Conservation (phyloP, 2,888 invertebrate genomes). For the Lepidocyrtinus sp. region DNA sequence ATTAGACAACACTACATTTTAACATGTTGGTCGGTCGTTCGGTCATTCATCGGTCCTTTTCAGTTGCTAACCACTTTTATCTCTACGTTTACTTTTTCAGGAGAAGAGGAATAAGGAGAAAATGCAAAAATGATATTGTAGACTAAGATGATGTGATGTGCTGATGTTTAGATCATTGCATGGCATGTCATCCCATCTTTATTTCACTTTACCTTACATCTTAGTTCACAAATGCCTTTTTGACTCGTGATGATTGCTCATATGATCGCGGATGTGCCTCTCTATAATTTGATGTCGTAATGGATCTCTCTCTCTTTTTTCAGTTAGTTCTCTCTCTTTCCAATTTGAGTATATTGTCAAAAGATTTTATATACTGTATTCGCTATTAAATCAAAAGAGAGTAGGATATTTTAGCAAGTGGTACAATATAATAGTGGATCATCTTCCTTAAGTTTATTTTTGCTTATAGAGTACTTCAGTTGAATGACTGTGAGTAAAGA, state of each 20-base stretch:
- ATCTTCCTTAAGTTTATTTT: too few species aligned
- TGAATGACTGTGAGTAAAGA: not conserved
- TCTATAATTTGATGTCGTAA: too few species aligned
- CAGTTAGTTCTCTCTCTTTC: constrained; percentile 7
- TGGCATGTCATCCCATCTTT: constrained; percentile 33
- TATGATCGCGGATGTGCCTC: not conserved
- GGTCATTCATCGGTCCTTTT: constrained; percentile 15
- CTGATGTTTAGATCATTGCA: constrained; percentile 35
- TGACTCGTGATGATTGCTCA: not conserved
- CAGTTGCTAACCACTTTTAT: constrained; percentile 18
- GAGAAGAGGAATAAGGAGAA: not conserved
- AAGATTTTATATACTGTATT: too few species aligned
- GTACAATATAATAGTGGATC: too few species aligned
- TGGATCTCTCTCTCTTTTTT: not conserved
- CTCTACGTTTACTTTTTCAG: too few species aligned
- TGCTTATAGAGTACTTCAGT: not conserved
- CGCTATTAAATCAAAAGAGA: too few species aligned
- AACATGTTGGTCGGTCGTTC: not conserved
- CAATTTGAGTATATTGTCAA: too few species aligned
- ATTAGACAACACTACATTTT: not conserved
- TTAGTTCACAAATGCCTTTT: not conserved
- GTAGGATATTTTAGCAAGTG: too few species aligned
- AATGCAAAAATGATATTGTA: constrained; percentile 20
- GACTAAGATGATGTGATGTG: constrained; percentile 22
- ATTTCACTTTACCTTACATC: not conserved